phyloP scores from a whole-genome alignment of 2,888 invertebrate genomes.

The Erpobdella octoculata region DNA sequence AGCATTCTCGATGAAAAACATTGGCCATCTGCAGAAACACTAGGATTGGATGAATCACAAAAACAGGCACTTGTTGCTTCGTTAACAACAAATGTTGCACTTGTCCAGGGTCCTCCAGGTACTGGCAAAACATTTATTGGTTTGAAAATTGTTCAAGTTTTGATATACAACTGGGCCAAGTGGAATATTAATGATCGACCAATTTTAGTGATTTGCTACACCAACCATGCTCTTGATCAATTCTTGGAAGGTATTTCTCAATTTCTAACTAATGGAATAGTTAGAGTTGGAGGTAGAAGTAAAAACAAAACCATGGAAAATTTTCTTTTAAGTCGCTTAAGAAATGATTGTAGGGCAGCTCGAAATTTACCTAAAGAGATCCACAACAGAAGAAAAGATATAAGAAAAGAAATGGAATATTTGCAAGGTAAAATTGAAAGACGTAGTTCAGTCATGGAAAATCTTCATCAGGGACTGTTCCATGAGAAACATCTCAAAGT shows the following conservation, averaged over 20 bases:
- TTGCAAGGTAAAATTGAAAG: conserved; percentile 27
- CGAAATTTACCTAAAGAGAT: conserved; percentile 22
- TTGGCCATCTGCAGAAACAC: conserved; percentile 43
- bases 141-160: conserved; percentile 61
- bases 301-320: conserved; percentile 40
- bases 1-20: conserved; percentile 18
- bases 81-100: conserved; percentile 45
- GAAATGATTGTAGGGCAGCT: conserved; percentile 1
- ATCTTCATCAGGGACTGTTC: conserved; percentile 40
- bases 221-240: conserved; percentile 52
- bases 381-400: conserved; percentile 6
- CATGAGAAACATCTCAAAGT: conserved; percentile 39
- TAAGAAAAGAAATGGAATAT: conserved; percentile 25
- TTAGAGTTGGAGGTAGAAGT: conserved; percentile 45
- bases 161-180: conserved; percentile 58
- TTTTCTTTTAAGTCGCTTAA: conserved; percentile 33
- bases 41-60: conserved; percentile 45
- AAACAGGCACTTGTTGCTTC: conserved; percentile 44
- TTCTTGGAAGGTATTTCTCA: conserved; percentile 49
- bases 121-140: conserved; percentile 78
- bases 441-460: conserved; percentile 28
- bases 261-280: conserved; percentile 41
- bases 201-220: conserved; percentile 50
- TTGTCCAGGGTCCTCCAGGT: conserved; percentile 66
- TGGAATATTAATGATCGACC: conserved; percentile 47